A percentile compares a stretch with the other conserved stretches of the same genome.
These are phyloP conservation scores for Pollenia amentaria DNA, from an alignment of 2,888 invertebrate genomes.

Conservation along the genomic window DNA sequence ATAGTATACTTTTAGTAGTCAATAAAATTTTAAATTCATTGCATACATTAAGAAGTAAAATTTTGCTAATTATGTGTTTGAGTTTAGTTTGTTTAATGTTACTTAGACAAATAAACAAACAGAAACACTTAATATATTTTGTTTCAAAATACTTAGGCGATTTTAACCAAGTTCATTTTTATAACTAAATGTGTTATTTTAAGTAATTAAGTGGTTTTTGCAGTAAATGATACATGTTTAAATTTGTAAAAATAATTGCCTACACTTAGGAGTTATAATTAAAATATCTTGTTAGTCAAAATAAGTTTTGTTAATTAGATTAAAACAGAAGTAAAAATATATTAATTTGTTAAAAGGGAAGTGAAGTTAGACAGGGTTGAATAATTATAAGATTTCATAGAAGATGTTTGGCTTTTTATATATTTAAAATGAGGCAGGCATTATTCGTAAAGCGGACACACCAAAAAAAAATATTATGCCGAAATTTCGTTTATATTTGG, in stretches of 20 bases:
- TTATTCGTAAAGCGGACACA: no score
- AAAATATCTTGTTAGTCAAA: not conserved
- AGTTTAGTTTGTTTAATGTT: constrained; percentile 13
- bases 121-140: not conserved
- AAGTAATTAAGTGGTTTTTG: constrained; percentile 4
- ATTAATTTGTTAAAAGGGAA: not conserved
- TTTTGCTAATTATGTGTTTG: constrained; percentile 7
- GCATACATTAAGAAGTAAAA: constrained; percentile 43
- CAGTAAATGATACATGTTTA: not conserved
- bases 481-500: no score
- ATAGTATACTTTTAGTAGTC: constrained; percentile 18
- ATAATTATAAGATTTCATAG: no score
- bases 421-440: no score
- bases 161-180: not conserved
- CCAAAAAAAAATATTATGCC: no score
- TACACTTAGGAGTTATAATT: not conserved
- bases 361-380: not conserved
- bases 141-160: not conserved
- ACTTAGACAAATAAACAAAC: constrained; percentile 7
- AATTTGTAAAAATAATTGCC: not conserved
- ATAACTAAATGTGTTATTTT: not conserved
- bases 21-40: constrained; percentile 42
- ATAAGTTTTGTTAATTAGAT: not conserved
- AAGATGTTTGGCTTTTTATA: no score
- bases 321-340: no score